Conservation (phyloP, 2,797 vertebrate genomes). For the Melanotaenia parkinsoni region DNA sequence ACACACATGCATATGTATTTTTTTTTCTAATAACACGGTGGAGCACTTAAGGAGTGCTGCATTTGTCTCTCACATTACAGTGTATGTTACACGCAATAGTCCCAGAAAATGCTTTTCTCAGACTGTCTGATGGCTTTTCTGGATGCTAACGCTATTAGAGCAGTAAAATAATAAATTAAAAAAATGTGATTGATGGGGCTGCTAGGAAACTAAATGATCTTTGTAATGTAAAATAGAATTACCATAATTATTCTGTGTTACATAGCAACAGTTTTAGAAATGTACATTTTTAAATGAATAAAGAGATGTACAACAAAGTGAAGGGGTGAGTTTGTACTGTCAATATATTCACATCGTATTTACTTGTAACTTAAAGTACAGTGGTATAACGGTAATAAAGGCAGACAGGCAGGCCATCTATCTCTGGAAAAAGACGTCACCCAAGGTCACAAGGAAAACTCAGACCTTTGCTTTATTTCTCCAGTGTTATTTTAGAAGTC, state of each 20-base stretch:
- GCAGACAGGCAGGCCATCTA: background rate
- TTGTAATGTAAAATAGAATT: background rate
- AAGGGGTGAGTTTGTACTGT: background rate
- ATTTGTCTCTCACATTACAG: conserved; percentile 52
- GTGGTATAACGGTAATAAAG: background rate
- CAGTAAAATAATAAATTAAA: background rate
- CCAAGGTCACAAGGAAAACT: conserved; percentile 32
- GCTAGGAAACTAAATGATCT: background rate
- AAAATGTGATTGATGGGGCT: conserved; percentile 20
- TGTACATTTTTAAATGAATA: background rate
- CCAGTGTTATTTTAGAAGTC: conserved; percentile 51
- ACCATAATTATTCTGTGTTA: background rate
- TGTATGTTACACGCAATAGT: conserved; percentile 35
- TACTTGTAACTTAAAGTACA: background rate
- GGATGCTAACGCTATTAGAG: conserved; percentile 18
- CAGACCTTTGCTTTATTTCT: conserved; percentile 24
- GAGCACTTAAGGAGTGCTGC: conserved; percentile 27
- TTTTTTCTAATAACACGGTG: conserved; percentile 11
- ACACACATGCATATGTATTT: background rate
- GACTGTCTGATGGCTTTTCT: conserved; percentile 13
- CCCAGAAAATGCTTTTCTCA: conserved; percentile 20
- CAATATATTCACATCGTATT: background rate
- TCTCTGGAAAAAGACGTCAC: conserved; percentile 16
- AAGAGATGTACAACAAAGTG: background rate
- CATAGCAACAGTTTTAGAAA: background rate